phyloP scores from a whole-genome alignment of 2,888 invertebrate species.

The Cephus sareptanus region DNA sequence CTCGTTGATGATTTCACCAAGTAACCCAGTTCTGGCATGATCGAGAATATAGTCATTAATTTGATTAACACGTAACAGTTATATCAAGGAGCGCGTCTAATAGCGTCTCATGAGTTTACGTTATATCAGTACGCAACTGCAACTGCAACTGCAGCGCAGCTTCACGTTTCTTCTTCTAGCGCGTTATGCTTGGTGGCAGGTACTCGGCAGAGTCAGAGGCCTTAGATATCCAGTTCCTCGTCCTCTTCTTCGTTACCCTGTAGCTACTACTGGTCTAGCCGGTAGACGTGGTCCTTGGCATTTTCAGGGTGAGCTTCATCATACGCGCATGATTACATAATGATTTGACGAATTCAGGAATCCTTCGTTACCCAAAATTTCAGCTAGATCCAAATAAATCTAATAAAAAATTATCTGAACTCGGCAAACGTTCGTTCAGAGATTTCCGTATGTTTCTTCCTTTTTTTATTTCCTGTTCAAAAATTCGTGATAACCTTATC shows the following conservation, averaged over 20 bases:
- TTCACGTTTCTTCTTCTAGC: constrained; percentile 48
- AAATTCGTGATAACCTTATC: constrained; percentile 1
- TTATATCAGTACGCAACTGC: not conserved
- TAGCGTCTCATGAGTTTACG: not conserved
- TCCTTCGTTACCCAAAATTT: not conserved
- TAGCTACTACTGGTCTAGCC: constrained; percentile 47
- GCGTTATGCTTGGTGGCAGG: constrained; percentile 62
- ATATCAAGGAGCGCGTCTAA: constrained; percentile 4
- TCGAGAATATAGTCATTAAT: constrained; percentile 33
- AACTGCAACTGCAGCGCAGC: not conserved
- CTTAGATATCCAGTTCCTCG: constrained; percentile 44
- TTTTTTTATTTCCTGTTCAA: not conserved
- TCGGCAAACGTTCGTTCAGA: constrained; percentile 38
- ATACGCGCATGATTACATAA: constrained; percentile 17
- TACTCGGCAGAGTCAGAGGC: constrained; percentile 36
- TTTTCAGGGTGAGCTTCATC: constrained; percentile 57
- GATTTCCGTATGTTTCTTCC: not conserved
- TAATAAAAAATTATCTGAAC: constrained; percentile 31
- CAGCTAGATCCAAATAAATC: not conserved
- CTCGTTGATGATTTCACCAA: constrained; percentile 31
- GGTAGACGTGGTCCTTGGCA: constrained; percentile 54
- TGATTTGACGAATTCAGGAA: constrained; percentile 45
- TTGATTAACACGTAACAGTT: constrained; percentile 51
- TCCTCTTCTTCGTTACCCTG: constrained; percentile 51
- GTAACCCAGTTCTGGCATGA: constrained; percentile 44